These are phyloP conservation scores for Chloroclystis v-ata DNA, from an alignment of 2,888 invertebrate genomes.

Conservation along the genomic window DNA sequence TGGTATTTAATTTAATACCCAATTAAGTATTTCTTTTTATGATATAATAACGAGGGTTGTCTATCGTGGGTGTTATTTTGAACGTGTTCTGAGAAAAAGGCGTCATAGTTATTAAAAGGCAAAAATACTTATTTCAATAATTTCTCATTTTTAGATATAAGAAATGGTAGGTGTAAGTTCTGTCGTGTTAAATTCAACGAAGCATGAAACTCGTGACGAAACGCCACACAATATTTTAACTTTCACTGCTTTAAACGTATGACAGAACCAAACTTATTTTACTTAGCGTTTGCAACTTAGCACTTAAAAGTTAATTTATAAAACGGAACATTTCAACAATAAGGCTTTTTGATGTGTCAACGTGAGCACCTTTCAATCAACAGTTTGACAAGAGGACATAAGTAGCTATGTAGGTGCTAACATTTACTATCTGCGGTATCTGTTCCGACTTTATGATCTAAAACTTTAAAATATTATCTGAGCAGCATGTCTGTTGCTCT, in stretches of 20 bases:
- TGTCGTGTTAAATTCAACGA: slow-evolving; percentile 19
- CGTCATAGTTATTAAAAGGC: background rate
- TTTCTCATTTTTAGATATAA: too few species aligned
- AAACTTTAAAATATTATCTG: too few species aligned
- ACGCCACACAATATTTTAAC: slow-evolving; percentile 23
- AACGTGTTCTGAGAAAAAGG: background rate
- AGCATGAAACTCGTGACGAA: slow-evolving; percentile 26
- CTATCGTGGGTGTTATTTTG: background rate
- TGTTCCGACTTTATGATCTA: too few species aligned
- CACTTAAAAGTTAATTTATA: slow-evolving; percentile 17
- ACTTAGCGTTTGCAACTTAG: slow-evolving; percentile 24
- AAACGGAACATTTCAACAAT: background rate
- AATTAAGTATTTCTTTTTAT: too few species aligned
- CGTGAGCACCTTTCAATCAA: background rate
- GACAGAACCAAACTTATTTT: slow-evolving; percentile 25
- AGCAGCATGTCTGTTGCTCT: too few species aligned
- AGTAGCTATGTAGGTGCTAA: too few species aligned
- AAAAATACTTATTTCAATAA: too few species aligned
- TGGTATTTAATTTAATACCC: too few species aligned
- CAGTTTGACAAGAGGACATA: background rate
- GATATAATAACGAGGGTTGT: slow-evolving; percentile 9
- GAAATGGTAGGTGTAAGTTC: too few species aligned
- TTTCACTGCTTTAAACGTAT: slow-evolving; percentile 26
- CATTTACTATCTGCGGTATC: too few species aligned
- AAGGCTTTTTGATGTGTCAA: background rate